Conservation (phyloP, 1,140 invertebrate species). For the Schlechtendalia chinensis region DNA sequence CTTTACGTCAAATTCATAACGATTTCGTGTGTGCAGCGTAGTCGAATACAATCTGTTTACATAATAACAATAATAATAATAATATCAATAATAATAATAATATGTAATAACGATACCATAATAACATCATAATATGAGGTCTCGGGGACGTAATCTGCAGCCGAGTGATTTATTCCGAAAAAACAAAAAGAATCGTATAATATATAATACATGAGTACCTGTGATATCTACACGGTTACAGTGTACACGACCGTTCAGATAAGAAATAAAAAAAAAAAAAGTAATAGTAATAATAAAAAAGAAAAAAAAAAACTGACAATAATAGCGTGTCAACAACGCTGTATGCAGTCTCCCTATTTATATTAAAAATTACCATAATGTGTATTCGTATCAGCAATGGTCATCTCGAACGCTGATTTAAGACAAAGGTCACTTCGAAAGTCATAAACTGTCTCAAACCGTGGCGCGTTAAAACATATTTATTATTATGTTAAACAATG, state of each 20-base stretch:
- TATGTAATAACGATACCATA: not conserved
- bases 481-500: slow-evolving; percentile 12
- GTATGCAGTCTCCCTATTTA: not conserved
- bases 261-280: not conserved
- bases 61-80: not conserved
- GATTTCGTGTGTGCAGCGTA: not conserved
- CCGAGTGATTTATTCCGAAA: slow-evolving; percentile 41
- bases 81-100: no score
- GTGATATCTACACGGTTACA: no score
- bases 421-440: slow-evolving; percentile 37
- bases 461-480: slow-evolving; percentile 14
- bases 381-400: slow-evolving; percentile 23
- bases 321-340: slow-evolving; percentile 27
- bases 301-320: slow-evolving; percentile 16
- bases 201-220: no score
- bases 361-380: slow-evolving; percentile 21
- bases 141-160: not conserved
- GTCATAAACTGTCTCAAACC: slow-evolving; percentile 38
- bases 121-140: no score
- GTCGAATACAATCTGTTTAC: slow-evolving; percentile 1
- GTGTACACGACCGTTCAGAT: not conserved
- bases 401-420: slow-evolving; percentile 24
- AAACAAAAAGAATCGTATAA: slow-evolving; percentile 17
- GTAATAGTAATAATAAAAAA: not conserved
- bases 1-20: not conserved